These are phyloP conservation scores for Aphrophora alni DNA, from an alignment of 2,888 invertebrate species.

Conservation along the genomic window DNA sequence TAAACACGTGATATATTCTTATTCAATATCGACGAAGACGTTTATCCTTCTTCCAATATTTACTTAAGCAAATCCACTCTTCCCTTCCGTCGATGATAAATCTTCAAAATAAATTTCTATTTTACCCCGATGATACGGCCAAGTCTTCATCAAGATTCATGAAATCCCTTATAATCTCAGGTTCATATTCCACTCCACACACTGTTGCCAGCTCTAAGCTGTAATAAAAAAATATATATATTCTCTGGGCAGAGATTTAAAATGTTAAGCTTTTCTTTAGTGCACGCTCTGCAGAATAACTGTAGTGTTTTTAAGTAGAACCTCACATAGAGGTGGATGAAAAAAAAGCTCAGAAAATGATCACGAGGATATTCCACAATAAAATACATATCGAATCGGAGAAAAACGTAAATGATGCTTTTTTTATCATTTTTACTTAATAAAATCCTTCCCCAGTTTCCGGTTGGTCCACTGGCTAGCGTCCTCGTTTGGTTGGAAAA, in stretches of 20 bases:
- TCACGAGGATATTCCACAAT: too few species aligned
- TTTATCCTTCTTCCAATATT: too few species aligned
- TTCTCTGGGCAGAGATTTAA: background rate
- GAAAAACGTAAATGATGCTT: too few species aligned
- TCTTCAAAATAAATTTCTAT: background rate
- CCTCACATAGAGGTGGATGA: background rate
- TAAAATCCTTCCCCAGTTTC: too few species aligned
- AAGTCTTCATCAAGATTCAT: background rate
- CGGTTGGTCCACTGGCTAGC: too few species aligned
- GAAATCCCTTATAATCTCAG: background rate
- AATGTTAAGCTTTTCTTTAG: background rate
- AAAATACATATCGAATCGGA: too few species aligned
- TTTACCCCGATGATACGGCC: too few species aligned
- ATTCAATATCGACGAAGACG: too few species aligned
- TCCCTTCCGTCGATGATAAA: too few species aligned
- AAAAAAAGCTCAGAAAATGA: background rate
- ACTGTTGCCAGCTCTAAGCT: background rate
- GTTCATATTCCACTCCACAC: background rate
- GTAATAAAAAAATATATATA: background rate
- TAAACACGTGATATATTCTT: too few species aligned
- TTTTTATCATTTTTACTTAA: too few species aligned
- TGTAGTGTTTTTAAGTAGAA: background rate
- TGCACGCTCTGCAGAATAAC: background rate
- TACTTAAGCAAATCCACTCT: background rate
- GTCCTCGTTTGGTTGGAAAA: too few species aligned